Percentiles rank a stretch among this genome's conserved stretches.
phyloP scores from a whole-genome alignment of 2,113 vertebrate genomes.

The Trogon surrucura region DNA sequence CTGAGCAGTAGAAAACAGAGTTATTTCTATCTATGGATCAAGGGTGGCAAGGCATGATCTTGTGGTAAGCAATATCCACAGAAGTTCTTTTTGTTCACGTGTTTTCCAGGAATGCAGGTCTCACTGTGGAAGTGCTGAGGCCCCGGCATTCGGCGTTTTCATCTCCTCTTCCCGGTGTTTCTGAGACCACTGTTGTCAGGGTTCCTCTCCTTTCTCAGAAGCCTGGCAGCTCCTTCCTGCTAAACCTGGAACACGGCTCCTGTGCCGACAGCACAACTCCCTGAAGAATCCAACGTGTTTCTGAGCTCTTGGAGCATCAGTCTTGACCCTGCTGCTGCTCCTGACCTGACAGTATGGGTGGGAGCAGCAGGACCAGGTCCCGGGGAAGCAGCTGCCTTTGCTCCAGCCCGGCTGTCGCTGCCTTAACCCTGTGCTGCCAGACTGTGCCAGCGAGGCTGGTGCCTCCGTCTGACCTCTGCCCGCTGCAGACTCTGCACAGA shows the following conservation, averaged over 20 bases:
- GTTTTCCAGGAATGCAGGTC: background rate
- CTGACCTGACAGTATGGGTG: fast-evolving
- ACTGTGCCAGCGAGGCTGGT: background rate
- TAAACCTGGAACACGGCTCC: background rate
- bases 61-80: background rate
- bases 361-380: background rate
- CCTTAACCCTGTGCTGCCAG: background rate
- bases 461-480: background rate
- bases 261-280: too few species aligned
- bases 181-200: fast-evolving
- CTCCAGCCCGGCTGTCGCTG: background rate
- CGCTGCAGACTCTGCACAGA: background rate
- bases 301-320: background rate
- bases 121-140: background rate
- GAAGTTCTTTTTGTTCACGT: background rate
- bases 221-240: background rate
- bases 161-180: fast-evolving
- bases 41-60: too few species aligned
- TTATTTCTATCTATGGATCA: background rate
- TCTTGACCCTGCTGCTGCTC: fast-evolving
- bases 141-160: fast-evolving
- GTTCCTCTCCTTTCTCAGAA: background rate
- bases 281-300: fast-evolving
- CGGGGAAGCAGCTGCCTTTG: too few species aligned
- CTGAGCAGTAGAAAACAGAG: background rate